A percentile compares a stretch with the other conserved stretches of the same genome.
Evolutionary conservation across 2,797 vertebrate species (phyloP).

Genomic region (Rhinatrema bivittatum): DNA sequence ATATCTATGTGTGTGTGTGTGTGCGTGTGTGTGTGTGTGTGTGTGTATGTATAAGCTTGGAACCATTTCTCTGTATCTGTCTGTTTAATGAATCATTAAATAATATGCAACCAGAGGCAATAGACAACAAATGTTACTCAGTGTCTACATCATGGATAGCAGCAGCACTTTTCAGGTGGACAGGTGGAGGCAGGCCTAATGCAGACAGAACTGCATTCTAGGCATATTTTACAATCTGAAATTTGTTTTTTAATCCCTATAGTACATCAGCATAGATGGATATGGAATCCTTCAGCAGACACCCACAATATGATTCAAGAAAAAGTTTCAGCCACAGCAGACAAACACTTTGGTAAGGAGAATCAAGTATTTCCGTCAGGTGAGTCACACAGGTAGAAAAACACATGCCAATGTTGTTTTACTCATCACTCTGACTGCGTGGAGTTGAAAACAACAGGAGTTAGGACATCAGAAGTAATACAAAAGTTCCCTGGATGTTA

Average conservation of each 20-base stretch:
- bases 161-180: slow-evolving; percentile 11
- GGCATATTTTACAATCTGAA: slow-evolving; percentile 11
- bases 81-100: slow-evolving; percentile 20
- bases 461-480: slow-evolving; percentile 4
- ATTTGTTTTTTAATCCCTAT: slow-evolving; percentile 20
- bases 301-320: slow-evolving; percentile 26
- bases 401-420: background rate
- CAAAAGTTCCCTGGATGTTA: background rate
- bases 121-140: slow-evolving; percentile 32
- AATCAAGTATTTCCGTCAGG: background rate
- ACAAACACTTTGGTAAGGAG: slow-evolving; percentile 14
- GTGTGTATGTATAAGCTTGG: too few species aligned
- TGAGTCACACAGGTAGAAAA: slow-evolving; percentile 20
- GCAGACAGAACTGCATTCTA: slow-evolving; percentile 16
- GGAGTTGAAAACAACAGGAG: background rate
- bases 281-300: slow-evolving; percentile 22
- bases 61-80: too few species aligned
- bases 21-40: too few species aligned
- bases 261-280: slow-evolving; percentile 7
- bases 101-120: slow-evolving; percentile 11
- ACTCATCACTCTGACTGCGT: background rate
- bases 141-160: slow-evolving; percentile 12
- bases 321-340: slow-evolving; percentile 17
- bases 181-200: slow-evolving; percentile 32
- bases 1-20: slow-evolving; percentile 1